Evolutionary conservation across 2,797 vertebrate genomes (phyloP).

Genomic region (Crypturellus tataupa): DNA sequence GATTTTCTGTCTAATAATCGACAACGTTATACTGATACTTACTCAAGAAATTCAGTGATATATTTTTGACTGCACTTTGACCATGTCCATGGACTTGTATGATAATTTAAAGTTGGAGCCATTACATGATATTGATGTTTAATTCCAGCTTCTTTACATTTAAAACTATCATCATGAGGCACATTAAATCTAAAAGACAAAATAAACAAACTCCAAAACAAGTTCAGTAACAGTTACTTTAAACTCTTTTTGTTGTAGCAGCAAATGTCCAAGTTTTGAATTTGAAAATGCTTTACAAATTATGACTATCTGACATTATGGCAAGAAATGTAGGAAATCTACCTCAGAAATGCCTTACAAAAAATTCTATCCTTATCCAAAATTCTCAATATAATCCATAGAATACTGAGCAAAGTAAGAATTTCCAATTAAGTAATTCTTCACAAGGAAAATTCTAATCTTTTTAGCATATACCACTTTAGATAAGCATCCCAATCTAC

Average conservation of each 20-base stretch:
- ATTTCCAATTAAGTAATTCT: background rate
- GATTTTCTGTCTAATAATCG: background rate
- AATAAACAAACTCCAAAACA: constrained; percentile 50
- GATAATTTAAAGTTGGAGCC: constrained; percentile 95
- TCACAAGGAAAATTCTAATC: background rate
- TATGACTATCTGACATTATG: background rate
- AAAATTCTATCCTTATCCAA: background rate
- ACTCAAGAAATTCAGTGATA: constrained; percentile 98
- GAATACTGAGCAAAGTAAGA: background rate
- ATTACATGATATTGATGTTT: constrained; percentile 96
- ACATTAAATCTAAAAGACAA: constrained; percentile 91
- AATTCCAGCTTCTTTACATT: constrained; percentile 92
- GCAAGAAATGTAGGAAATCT: background rate
- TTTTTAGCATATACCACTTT: background rate
- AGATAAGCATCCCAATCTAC: background rate
- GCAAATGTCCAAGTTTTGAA: background rate
- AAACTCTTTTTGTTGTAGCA: background rate
- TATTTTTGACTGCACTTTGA: constrained; percentile 98
- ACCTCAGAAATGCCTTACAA: background rate
- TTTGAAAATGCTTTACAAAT: background rate
- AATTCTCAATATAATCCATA: background rate
- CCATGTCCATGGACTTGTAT: constrained; percentile 97
- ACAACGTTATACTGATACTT: constrained; percentile 74
- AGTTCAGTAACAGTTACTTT: constrained; percentile 19
- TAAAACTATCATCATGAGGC: constrained; percentile 96